Percentiles rank a stretch among this genome's conserved stretches.
phyloP scores from a whole-genome alignment of 37 sponge, comb jelly and placozoan species.

The Oopsacas minuta region DNA sequence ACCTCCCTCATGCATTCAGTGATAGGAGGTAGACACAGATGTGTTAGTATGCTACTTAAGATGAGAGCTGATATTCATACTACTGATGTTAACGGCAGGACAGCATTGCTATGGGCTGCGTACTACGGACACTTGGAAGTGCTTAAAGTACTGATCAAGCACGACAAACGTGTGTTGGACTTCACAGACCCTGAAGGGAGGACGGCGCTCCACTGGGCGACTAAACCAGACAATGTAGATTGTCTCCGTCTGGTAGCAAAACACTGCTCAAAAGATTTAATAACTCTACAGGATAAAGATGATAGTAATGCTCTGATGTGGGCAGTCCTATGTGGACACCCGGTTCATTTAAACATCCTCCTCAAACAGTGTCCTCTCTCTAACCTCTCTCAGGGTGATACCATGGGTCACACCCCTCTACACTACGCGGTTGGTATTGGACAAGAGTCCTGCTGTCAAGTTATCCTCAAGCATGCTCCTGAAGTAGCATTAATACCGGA shows the following conservation, averaged over 20 bases:
- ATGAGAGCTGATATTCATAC: neutral
- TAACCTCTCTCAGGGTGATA: neutral
- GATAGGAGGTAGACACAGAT: constrained; percentile 21
- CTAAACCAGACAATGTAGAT: constrained; percentile 28
- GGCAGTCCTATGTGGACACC: constrained; percentile 28
- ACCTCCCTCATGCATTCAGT: constrained; percentile 75
- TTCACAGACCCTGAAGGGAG: constrained; percentile 25
- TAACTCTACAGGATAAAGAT: constrained; percentile 17
- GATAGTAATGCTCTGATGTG: constrained; percentile 24
- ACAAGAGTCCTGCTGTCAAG: neutral
- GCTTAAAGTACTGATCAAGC: constrained; percentile 20
- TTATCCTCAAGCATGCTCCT: neutral
- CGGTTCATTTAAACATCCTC: constrained; percentile 18
- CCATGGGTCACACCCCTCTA: constrained; percentile 11
- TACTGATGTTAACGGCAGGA: constrained; percentile 23
- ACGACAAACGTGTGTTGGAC: constrained; percentile 4
- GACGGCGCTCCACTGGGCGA: constrained; percentile 32
- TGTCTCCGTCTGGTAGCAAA: constrained; percentile 24
- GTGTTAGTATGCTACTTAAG: neutral
- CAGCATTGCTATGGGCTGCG: constrained; percentile 31
- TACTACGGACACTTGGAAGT: constrained; percentile 26
- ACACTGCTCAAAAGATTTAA: constrained; percentile 10
- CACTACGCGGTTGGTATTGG: neutral
- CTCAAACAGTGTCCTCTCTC: neutral
- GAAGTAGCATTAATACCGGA: neutral